Evolutionary conservation across 1,140 invertebrate species (phyloP).

Genomic region (Polyergus mexicanus): DNA sequence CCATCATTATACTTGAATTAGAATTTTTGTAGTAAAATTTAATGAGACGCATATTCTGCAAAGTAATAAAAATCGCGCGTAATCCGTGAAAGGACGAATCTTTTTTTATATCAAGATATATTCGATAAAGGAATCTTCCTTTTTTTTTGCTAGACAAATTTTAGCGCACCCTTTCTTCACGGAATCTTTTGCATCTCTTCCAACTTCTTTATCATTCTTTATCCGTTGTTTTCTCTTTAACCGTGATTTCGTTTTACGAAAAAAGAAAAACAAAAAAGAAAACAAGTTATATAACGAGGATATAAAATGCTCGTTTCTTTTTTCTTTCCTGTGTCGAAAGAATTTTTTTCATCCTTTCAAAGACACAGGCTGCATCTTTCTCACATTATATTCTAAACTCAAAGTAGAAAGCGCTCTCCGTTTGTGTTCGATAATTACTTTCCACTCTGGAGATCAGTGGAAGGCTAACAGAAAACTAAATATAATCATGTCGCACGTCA

Average conservation of each 20-base stretch:
- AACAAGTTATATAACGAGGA: constrained; percentile 27
- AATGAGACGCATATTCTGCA: constrained; percentile 12
- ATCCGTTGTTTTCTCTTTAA: constrained; percentile 22
- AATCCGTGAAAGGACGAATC: constrained; percentile 16
- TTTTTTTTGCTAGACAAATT: constrained; percentile 35
- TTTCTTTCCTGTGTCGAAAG: not conserved
- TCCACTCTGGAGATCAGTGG: constrained; percentile 53
- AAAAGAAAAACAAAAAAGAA: constrained; percentile 40
- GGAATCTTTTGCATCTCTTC: constrained; percentile 12
- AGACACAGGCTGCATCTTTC: constrained; percentile 16
- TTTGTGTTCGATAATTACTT: constrained; percentile 70
- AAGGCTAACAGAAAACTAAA: constrained; percentile 62
- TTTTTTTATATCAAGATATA: constrained; percentile 1
- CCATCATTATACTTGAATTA: not conserved
- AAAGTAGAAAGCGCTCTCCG: constrained; percentile 15
- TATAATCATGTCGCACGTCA: constrained; percentile 51
- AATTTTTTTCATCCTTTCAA: constrained; percentile 46
- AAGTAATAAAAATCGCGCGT: not conserved
- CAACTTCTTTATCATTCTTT: constrained; percentile 37
- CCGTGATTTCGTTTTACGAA: constrained; percentile 14
- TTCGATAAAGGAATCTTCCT: not conserved
- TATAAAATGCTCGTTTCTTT: constrained; percentile 22
- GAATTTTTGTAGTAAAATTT: not conserved
- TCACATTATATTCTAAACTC: constrained; percentile 32
- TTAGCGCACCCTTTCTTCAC: constrained; percentile 9